Percentiles rank a stretch among this genome's conserved stretches.
These are phyloP conservation scores for Vicugna pacos DNA, from an alignment of 2,113 vertebrate genomes.

Conservation along the genomic window DNA sequence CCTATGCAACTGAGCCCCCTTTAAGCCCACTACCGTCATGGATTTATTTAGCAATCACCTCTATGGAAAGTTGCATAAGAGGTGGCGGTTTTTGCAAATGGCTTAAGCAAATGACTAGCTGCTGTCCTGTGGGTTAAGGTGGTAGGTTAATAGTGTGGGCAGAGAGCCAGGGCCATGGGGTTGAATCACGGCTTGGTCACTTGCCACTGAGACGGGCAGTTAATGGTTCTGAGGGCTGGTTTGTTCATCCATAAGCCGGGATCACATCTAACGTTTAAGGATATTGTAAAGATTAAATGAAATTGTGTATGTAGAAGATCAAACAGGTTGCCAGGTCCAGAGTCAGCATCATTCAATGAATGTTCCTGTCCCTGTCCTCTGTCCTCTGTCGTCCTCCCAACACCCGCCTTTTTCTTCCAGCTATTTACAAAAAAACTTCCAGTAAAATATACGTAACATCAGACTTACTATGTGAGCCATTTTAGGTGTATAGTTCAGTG, in stretches of 20 bases:
- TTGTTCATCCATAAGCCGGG: background rate
- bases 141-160: background rate
- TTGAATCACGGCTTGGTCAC: background rate
- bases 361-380: background rate
- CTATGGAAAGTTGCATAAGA: background rate
- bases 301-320: accelerated
- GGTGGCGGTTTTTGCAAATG: background rate
- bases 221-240: accelerated
- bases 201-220: background rate
- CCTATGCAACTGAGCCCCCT: accelerated
- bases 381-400: background rate
- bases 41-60: background rate
- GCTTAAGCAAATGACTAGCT: background rate
- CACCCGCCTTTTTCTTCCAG: background rate
- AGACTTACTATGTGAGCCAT: too few relatives aligned
- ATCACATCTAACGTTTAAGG: accelerated
- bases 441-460: background rate
- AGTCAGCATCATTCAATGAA: background rate
- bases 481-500: background rate
- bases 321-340: background rate
- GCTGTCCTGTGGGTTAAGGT: background rate
- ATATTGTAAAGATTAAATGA: background rate
- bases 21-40: background rate
- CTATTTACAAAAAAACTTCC: background rate
- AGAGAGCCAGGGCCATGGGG: background rate